These are phyloP conservation scores for Pygoscelis antarcticus DNA, from an alignment of 2,113 vertebrate species.

Conservation along the genomic window DNA sequence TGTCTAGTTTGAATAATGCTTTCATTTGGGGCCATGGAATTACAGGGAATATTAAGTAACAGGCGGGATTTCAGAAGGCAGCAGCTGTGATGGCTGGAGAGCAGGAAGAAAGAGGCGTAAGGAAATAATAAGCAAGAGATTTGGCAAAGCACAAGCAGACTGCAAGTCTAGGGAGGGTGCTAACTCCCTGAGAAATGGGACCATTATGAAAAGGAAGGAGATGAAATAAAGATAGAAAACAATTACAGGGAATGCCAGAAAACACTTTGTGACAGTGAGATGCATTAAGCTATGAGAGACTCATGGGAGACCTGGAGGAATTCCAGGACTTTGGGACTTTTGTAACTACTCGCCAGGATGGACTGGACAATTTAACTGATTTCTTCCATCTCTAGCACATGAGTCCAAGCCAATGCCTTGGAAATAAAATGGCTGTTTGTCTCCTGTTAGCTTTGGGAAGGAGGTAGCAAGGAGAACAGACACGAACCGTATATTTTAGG, in stretches of 20 bases:
- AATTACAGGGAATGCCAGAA: constrained; percentile 12
- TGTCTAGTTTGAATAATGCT: not conserved
- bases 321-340: not conserved
- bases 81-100: constrained; percentile 17
- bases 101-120: not conserved
- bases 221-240: constrained; percentile 16
- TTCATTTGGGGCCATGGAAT: not conserved
- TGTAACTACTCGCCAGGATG: not conserved
- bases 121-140: constrained; percentile 11
- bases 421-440: not conserved
- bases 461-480: not conserved
- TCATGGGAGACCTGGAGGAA: not conserved
- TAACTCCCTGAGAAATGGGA: not conserved
- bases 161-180: not conserved
- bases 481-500: not conserved
- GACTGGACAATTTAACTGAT: not conserved
- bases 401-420: not conserved
- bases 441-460: not conserved
- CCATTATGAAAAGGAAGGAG: constrained; percentile 1
- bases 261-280: not conserved
- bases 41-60: not conserved
- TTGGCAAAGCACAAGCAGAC: not conserved
- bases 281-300: not conserved
- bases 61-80: not conserved
- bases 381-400: not conserved